These are phyloP conservation scores for Lates calcarifer DNA, from an alignment of 2,113 vertebrate species.

Conservation along the genomic window DNA sequence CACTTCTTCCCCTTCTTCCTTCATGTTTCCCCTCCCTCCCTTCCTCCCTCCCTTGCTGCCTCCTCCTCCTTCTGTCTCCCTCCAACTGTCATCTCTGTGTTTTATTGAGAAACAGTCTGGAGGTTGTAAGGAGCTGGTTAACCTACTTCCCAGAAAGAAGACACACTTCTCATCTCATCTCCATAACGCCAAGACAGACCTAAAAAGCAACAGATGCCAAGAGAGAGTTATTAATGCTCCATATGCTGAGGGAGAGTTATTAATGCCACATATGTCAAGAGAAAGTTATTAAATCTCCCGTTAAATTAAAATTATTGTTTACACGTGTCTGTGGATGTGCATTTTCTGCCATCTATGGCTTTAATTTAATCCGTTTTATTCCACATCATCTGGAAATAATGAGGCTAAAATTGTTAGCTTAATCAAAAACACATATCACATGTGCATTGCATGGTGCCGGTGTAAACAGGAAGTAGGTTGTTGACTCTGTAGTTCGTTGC, in stretches of 20 bases:
- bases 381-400: too few relatives aligned
- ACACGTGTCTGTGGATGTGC: background rate
- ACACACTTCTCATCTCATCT: slow-evolving; percentile 52
- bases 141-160: slow-evolving; percentile 68
- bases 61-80: slow-evolving; percentile 19
- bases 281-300: slow-evolving; percentile 36
- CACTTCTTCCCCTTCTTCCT: background rate
- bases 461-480: too few relatives aligned
- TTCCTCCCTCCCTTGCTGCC: background rate
- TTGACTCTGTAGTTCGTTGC: too few relatives aligned
- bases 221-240: slow-evolving; percentile 51
- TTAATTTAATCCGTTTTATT: background rate
- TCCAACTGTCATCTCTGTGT: slow-evolving; percentile 27
- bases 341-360: background rate
- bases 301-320: background rate
- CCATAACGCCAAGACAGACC: slow-evolving; percentile 37
- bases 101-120: slow-evolving; percentile 34
- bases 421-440: too few relatives aligned
- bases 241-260: slow-evolving; percentile 42
- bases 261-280: slow-evolving; percentile 1
- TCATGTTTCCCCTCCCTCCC: background rate
- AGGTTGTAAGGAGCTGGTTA: slow-evolving; percentile 57
- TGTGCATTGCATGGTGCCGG: too few relatives aligned
- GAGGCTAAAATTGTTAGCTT: too few relatives aligned
- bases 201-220: slow-evolving; percentile 57